Evolutionary conservation across 2,113 vertebrate genomes (phyloP).

Genomic region (Ceyx margarethae): DNA sequence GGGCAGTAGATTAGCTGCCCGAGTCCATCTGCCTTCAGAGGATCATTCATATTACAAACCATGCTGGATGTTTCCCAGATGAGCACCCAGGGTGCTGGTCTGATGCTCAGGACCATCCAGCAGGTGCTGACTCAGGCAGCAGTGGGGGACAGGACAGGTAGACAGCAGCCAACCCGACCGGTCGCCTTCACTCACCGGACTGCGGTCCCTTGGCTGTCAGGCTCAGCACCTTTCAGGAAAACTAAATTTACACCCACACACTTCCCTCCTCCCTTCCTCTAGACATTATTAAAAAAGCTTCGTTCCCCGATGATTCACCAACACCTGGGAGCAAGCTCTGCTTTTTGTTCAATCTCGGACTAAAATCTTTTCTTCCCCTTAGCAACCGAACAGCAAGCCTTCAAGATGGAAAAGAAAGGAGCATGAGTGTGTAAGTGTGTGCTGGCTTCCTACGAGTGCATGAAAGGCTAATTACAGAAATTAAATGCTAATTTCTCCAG

Average conservation of each 20-base stretch:
- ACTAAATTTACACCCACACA: constrained; percentile 3
- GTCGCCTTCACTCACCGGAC: background rate
- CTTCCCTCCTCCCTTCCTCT: background rate
- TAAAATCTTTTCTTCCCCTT: constrained; percentile 41
- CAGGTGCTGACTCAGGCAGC: too few species aligned
- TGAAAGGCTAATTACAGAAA: constrained; percentile 62
- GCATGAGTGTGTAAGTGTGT: background rate
- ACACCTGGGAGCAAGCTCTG: constrained; percentile 45
- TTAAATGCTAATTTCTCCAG: constrained; percentile 54
- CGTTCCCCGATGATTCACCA: constrained; percentile 50
- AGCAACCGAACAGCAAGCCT: constrained; percentile 22
- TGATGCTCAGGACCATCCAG: background rate
- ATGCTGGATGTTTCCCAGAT: background rate
- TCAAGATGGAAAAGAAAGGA: background rate
- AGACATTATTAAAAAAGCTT: constrained; percentile 26
- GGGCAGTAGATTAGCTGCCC: background rate
- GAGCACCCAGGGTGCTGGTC: background rate
- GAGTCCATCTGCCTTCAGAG: background rate
- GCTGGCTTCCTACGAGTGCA: background rate
- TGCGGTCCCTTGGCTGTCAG: background rate
- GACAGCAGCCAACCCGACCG: background rate
- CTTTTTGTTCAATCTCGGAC: constrained; percentile 17
- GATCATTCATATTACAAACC: background rate
- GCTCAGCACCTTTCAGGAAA: constrained; percentile 16
- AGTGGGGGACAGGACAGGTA: background rate